Evolutionary conservation across 1,140 invertebrate genomes (phyloP).

Genomic region (Penaeus vannamei): DNA sequence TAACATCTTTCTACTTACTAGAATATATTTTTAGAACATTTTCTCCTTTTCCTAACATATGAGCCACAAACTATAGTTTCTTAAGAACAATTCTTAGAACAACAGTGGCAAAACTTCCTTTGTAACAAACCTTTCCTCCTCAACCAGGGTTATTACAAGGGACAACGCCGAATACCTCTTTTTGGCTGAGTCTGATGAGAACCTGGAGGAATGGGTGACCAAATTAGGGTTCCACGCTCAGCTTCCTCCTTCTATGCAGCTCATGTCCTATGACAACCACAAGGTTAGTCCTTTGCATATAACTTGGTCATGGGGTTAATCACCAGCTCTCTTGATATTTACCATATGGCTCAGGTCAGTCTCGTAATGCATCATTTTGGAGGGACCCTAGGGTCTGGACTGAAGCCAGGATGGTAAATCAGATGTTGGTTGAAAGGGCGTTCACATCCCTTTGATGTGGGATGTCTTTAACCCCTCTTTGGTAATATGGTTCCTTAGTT

Average conservation of each 20-base stretch:
- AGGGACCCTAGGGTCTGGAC: too few species aligned
- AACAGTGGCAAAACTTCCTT: slow-evolving; percentile 58
- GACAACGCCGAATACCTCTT: slow-evolving; percentile 96
- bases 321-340: too few species aligned
- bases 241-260: slow-evolving; percentile 88
- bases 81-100: neutral
- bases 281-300: slow-evolving; percentile 68
- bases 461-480: too few species aligned
- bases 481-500: too few species aligned
- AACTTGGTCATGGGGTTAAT: too few species aligned
- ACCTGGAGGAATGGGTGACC: slow-evolving; percentile 93
- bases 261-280: slow-evolving; percentile 83
- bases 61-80: neutral
- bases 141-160: slow-evolving; percentile 80
- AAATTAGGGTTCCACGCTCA: slow-evolving; percentile 95
- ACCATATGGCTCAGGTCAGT: too few species aligned
- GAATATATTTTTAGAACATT: too few species aligned
- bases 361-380: too few species aligned
- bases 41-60: neutral
- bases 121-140: neutral
- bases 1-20: too few species aligned
- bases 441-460: too few species aligned
- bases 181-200: slow-evolving; percentile 80
- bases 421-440: too few species aligned
- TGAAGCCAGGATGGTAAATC: too few species aligned